Conservation (phyloP, 2,797 vertebrate genomes). For the Rhadinocentrus ornatus region DNA sequence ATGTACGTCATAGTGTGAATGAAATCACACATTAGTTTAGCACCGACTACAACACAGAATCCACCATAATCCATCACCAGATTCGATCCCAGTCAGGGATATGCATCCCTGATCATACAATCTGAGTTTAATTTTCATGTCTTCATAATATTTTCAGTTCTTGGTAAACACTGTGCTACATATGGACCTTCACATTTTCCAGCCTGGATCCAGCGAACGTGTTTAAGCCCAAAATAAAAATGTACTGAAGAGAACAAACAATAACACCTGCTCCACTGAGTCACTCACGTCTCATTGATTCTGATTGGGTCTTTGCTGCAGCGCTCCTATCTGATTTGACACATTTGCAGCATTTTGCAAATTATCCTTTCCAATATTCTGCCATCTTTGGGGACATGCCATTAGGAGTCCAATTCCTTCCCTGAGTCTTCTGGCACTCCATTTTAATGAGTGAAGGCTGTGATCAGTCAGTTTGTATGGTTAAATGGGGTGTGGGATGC, state of each 20-base stretch:
- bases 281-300: constrained; percentile 43
- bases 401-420: constrained; percentile 42
- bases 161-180: constrained; percentile 8
- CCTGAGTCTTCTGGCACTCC: constrained; percentile 38
- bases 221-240: constrained; percentile 35
- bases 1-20: neutral
- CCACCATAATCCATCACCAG: constrained; percentile 16
- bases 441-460: constrained; percentile 38
- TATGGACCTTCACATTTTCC: constrained; percentile 37
- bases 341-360: constrained; percentile 49
- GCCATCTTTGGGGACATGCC: constrained; percentile 29
- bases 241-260: constrained; percentile 55
- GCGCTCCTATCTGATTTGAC: constrained; percentile 30
- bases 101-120: constrained; percentile 4
- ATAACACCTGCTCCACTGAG: constrained; percentile 62
- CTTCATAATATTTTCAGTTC: constrained; percentile 19
- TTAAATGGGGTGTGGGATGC: constrained; percentile 71
- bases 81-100: constrained; percentile 17
- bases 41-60: constrained; percentile 10
- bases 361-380: constrained; percentile 48
- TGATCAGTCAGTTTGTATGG: constrained; percentile 60
- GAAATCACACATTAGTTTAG: constrained; percentile 5
- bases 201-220: constrained; percentile 35
- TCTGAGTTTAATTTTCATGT: constrained; percentile 16
- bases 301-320: constrained; percentile 43